Evolutionary conservation across 2,113 vertebrate genomes (phyloP).

Genomic region (Chiloscyllium plagiosum): DNA sequence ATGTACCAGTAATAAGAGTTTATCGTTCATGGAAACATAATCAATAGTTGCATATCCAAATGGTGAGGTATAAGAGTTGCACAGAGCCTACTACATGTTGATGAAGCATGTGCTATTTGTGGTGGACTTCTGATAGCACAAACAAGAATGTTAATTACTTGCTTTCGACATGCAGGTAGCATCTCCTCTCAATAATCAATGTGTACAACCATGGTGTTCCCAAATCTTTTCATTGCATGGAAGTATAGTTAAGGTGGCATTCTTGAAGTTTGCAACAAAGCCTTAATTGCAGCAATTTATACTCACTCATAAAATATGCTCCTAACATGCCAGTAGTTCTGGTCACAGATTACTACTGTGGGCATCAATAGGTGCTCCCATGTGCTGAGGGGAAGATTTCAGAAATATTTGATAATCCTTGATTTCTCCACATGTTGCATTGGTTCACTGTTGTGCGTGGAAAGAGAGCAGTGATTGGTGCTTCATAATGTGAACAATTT

Average conservation of each 20-base stretch:
- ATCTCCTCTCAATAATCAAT: background rate
- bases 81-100: background rate
- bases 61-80: background rate
- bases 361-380: background rate
- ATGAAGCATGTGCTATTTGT: background rate
- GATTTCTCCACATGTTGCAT: background rate
- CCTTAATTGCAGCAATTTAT: background rate
- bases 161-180: background rate
- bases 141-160: background rate
- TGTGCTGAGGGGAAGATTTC: background rate
- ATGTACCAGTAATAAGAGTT: background rate
- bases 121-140: background rate
- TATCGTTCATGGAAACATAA: background rate
- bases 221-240: background rate
- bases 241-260: background rate
- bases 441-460: background rate
- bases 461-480: background rate
- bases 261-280: background rate
- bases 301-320: background rate
- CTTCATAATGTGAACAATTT: background rate
- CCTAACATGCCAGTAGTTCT: background rate
- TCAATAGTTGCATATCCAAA: background rate
- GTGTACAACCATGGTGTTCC: background rate
- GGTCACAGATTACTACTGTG: background rate
- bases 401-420: background rate